phyloP scores from a whole-genome alignment of 2,888 invertebrate genomes.

The Temnothorax ravouxi region DNA sequence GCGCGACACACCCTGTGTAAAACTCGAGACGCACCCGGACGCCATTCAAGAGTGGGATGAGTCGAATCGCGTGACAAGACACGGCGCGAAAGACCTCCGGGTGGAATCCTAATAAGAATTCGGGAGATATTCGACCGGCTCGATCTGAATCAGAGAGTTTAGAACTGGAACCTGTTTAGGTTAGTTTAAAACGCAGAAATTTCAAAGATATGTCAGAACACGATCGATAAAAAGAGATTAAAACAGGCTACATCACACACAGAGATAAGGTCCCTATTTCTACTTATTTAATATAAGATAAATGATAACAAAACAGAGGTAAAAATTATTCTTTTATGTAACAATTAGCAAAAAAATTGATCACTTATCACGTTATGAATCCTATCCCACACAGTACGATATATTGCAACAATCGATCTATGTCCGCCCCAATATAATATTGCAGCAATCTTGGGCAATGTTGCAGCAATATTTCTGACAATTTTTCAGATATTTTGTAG shows the following conservation, averaged over 20 bases:
- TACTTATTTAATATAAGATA: background rate
- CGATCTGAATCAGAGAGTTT: background rate
- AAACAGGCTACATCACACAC: no score
- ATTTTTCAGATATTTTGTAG: no score
- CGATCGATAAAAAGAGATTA: background rate
- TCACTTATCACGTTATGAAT: background rate
- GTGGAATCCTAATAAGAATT: conserved; percentile 28
- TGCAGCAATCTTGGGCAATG: no score
- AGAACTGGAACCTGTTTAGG: background rate
- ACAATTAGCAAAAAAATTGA: background rate
- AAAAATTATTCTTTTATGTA: conserved; percentile 5
- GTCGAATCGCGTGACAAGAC: conserved; percentile 11
- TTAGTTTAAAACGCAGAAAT: background rate
- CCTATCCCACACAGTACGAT: no score
- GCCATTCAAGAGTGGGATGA: conserved; percentile 14
- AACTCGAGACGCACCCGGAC: conserved; percentile 11
- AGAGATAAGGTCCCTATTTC: background rate
- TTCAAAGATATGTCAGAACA: background rate
- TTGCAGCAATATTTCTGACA: no score
- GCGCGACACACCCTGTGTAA: conserved; percentile 9
- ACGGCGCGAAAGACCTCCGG: background rate
- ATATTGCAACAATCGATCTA: no score
- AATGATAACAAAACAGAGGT: background rate
- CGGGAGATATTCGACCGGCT: background rate
- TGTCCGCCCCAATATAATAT: no score